These are phyloP conservation scores for Andrena camellia DNA, from an alignment of 2,888 invertebrate species.

Conservation along the genomic window DNA sequence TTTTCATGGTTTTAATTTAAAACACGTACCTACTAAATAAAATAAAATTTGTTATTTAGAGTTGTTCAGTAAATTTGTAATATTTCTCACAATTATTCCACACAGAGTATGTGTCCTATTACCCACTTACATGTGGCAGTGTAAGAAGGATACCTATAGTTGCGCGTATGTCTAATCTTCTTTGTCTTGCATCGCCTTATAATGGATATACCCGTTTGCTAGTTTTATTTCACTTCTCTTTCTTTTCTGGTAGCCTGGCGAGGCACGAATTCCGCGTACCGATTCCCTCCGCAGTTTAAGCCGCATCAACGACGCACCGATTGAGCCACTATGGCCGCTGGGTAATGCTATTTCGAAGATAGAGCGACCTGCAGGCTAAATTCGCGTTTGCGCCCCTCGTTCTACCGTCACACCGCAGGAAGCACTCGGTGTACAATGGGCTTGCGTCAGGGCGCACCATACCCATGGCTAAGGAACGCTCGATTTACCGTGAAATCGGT, in stretches of 20 bases:
- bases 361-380: slow-evolving; percentile 46
- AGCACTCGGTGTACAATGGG: slow-evolving; percentile 73
- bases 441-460: slow-evolving; percentile 67
- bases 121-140: too few relatives aligned
- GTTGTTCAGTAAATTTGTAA: too few relatives aligned
- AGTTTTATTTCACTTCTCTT: slow-evolving; percentile 21
- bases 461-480: slow-evolving; percentile 65
- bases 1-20: too few relatives aligned
- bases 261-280: slow-evolving; percentile 24
- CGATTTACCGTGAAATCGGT: slow-evolving; percentile 78
- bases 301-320: slow-evolving; percentile 76
- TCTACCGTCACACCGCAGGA: slow-evolving; percentile 81
- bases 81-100: too few relatives aligned
- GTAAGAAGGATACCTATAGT: background rate
- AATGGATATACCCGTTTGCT: slow-evolving; percentile 44
- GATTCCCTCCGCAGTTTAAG: slow-evolving; percentile 57
- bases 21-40: too few relatives aligned
- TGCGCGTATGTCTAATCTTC: slow-evolving; percentile 38
- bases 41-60: too few relatives aligned
- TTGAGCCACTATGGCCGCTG: slow-evolving; percentile 72
- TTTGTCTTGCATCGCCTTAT: slow-evolving; percentile 50
- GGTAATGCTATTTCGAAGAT: slow-evolving; percentile 72
- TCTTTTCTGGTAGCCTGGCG: background rate
- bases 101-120: too few relatives aligned
- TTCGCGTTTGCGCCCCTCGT: slow-evolving; percentile 48